Base-by-base conservation (phyloP, 2,797 vertebrate genomes). In the Rhincodon typus region DNA sequence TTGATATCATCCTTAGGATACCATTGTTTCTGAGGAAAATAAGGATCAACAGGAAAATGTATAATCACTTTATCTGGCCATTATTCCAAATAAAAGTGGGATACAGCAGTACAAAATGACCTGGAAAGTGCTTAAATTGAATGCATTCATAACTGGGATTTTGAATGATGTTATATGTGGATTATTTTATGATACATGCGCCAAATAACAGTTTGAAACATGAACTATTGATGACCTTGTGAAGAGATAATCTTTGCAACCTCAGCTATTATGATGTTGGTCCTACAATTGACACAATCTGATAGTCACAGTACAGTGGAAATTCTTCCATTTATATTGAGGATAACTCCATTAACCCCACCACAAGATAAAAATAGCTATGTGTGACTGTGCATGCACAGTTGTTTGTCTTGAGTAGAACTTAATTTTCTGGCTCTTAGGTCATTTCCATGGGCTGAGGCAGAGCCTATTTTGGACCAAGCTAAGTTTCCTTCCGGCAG, bases 251-350 rank as follows among this genome's bases (percentile, higher is more conserved):
- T 62, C 10, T 62, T 34, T 53, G 46, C 53, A 88, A 13, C 53
- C 87, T 34, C 50, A 57, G 79, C n/a, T 42, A 19, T 17, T 82
- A 1, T 62, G 50, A 57, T 3, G 27, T 34, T 23, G 17, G 34
- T 91, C 66, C 15, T 17, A 67, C 38, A n/a, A 5, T 15, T 90
- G 88, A 38, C 57, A 38, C 15, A 38, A 7, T 27, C 30, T 66
- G 62, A 67, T 1, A 2, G n/a, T 91, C 17, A 67, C 19, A n/a
- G 21, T 38, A 19, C 79, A 91, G 88, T 62, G 4, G 34, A 91
- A 67, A 91, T 38, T n/a, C 34, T 91, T 6, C 88, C 88, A 91
- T 23, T 91, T 91, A 91, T 91, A 90, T 62, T 21, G 87, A 66
- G 57, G 27, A 34, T 66, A 90, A 15, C 66, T 38, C 62, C 88